Evolutionary conservation across 2,797 vertebrate species (phyloP), one percentile per base, ranked within the genome.

Genomic region (Gymnoscopelus braueri): DNA sequence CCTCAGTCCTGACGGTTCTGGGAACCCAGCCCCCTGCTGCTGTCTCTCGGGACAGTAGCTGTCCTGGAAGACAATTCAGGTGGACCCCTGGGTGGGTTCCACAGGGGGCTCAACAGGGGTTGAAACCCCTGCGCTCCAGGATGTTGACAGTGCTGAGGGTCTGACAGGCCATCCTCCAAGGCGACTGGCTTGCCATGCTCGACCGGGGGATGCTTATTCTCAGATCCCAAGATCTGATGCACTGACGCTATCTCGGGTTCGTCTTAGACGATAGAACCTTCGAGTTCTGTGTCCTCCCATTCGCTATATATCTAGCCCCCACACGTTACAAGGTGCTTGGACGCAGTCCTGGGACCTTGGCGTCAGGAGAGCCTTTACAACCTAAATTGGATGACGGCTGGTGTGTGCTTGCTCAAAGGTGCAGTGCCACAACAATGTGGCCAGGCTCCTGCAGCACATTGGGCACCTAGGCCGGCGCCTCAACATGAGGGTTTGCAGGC

Each of bases 371-470:
- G 24, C 7, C 24, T 51, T 51, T 3, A 6, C 10, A 58, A 47
- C 15, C 58, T 47, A 5, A 47, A 60, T 44, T 44, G n/a, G 58
- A 60, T n/a, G 39, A 60, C 23, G 58, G 32, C n/a, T 60, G 58
- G n/a, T 57, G n/a, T 60, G 57, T 60, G 32, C 32, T 9, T 3
- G 32, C 12, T 35, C 29, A 39, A 32, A 60, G 11, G 57, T 44
- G 5, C 57, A 60, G 57, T 4, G 32, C 5, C 14, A 11, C 57
- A 14, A 15, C 57, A 6, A 19, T 44, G 58, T 60, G 39, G 13
- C 15, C 35, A 3, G 15, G 14, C 58, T 60, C 58, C 58, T 60
- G 15, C 14, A 47, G 58, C 58, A 60, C 7, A 1, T 47, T 14
- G 14, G 47, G 58, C 14, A 19, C 58, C 58, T 60, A 11, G 32